A percentile compares a stretch with the other conserved stretches of the same genome.
Conservation (phyloP, 2,113 vertebrate genomes). For the Notothenia rossii region DNA sequence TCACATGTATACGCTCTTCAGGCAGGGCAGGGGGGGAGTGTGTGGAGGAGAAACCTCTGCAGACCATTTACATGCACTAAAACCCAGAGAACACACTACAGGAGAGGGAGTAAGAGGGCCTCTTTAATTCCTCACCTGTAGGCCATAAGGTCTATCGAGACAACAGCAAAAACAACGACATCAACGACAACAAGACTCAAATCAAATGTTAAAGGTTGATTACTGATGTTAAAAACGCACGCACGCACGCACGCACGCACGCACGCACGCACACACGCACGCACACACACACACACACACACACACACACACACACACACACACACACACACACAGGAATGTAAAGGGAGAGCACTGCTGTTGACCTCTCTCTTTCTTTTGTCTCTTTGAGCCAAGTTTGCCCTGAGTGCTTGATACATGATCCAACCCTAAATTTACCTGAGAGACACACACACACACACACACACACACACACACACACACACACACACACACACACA, state of each 20-base stretch:
- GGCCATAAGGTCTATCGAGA: too few relatives aligned
- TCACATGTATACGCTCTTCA: too few relatives aligned
- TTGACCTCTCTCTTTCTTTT: slow-evolving; percentile 50
- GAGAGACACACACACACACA: slow-evolving; percentile 35
- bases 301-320: background rate
- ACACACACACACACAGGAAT: slow-evolving; percentile 8
- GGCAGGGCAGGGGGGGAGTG: too few relatives aligned
- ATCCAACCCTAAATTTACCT: slow-evolving; percentile 33
- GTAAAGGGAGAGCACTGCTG: slow-evolving; percentile 37
- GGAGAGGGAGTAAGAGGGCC: too few relatives aligned
- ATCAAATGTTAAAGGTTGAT: background rate
- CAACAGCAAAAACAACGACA: background rate
- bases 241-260: background rate
- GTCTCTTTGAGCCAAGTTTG: slow-evolving; percentile 44
- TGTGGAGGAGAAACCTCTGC: too few relatives aligned
- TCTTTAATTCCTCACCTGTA: too few relatives aligned
- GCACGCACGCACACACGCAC: background rate
- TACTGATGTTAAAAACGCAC: background rate
- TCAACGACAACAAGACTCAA: background rate
- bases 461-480: slow-evolving; percentile 13
- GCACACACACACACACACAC: slow-evolving; percentile 2
- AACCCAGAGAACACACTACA: too few relatives aligned
- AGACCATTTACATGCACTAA: too few relatives aligned
- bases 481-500: slow-evolving; percentile 29
- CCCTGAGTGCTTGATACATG: slow-evolving; percentile 58